Evolutionary conservation across 2,797 vertebrate genomes (phyloP).

Genomic region (Sebastes diaconus): DNA sequence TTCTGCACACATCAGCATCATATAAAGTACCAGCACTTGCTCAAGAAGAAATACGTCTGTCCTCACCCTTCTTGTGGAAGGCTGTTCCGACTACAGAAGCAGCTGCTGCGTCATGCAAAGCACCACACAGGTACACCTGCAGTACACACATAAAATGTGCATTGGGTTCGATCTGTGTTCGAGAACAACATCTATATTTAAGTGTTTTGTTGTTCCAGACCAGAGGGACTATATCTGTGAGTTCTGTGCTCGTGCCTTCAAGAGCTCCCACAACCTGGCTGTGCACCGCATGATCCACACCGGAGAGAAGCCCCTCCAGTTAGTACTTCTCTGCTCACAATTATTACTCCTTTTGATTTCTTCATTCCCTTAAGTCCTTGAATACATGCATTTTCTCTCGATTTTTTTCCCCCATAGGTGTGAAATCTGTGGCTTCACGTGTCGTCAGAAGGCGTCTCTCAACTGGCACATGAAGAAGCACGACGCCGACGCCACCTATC

Average conservation of each 20-base stretch:
- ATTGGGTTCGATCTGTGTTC: background rate
- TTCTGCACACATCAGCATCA: conserved; percentile 86
- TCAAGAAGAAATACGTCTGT: conserved; percentile 99
- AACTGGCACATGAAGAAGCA: conserved; percentile 99
- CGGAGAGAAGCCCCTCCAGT: conserved; percentile 98
- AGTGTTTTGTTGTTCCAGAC: conserved; percentile 78
- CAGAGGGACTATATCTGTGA: conserved; percentile 99
- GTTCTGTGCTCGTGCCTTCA: conserved; percentile 97
- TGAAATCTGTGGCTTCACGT: conserved; percentile 98
- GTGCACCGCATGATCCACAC: conserved; percentile 99
- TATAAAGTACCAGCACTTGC: conserved; percentile 98
- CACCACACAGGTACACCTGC: conserved; percentile 92
- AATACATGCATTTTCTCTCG: background rate
- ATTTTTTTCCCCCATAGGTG: conserved; percentile 79
- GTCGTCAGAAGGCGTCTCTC: conserved; percentile 96
- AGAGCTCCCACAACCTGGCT: conserved; percentile 97
- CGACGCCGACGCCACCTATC: conserved; percentile 94
- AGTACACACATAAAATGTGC: background rate
- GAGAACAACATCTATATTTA: background rate
- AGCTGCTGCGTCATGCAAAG: conserved; percentile 96
- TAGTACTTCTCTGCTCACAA: conserved; percentile 71
- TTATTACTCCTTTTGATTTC: background rate
- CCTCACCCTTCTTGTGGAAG: conserved; percentile 96
- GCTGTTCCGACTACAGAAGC: conserved; percentile 97
- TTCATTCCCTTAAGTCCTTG: background rate